Evolutionary conservation across 2,888 invertebrate species (phyloP).

Genomic region (Diarsia mendica): DNA sequence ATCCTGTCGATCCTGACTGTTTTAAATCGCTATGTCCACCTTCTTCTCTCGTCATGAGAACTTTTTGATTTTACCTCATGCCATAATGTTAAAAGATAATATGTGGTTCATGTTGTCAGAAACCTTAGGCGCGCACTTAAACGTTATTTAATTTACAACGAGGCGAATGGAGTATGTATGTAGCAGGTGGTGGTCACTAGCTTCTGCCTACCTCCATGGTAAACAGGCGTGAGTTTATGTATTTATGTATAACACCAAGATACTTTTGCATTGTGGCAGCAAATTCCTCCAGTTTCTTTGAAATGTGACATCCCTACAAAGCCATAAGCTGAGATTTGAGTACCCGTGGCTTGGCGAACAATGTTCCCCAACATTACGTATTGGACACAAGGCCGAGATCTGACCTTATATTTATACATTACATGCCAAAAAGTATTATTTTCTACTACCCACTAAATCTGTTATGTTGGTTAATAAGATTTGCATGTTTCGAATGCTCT

Average conservation of each 20-base stretch:
- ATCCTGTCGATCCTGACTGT: too few relatives aligned
- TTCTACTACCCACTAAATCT: slow-evolving; percentile 46
- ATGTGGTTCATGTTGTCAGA: too few relatives aligned
- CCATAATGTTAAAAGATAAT: too few relatives aligned
- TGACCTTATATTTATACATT: slow-evolving; percentile 51
- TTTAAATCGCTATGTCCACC: not conserved
- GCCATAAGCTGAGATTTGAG: slow-evolving; percentile 24
- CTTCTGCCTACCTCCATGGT: not conserved
- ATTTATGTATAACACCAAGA: too few relatives aligned
- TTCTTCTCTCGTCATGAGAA: not conserved
- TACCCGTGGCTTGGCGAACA: slow-evolving; percentile 22
- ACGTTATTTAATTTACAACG: not conserved
- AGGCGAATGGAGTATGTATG: not conserved
- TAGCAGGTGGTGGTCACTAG: too few relatives aligned
- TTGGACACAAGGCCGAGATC: slow-evolving; percentile 51
- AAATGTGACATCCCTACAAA: not conserved
- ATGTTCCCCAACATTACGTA: slow-evolving; percentile 45
- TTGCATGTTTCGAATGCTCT: slow-evolving; percentile 44
- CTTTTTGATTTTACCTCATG: not conserved
- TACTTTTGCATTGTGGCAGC: not conserved
- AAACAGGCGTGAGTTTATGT: too few relatives aligned
- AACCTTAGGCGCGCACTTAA: not conserved
- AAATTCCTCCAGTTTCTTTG: too few relatives aligned
- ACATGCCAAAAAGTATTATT: slow-evolving; percentile 58
- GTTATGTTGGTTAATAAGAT: slow-evolving; percentile 45